phyloP scores from a whole-genome alignment of 2,797 vertebrate species.

The Arrhamphus sclerolepis region DNA sequence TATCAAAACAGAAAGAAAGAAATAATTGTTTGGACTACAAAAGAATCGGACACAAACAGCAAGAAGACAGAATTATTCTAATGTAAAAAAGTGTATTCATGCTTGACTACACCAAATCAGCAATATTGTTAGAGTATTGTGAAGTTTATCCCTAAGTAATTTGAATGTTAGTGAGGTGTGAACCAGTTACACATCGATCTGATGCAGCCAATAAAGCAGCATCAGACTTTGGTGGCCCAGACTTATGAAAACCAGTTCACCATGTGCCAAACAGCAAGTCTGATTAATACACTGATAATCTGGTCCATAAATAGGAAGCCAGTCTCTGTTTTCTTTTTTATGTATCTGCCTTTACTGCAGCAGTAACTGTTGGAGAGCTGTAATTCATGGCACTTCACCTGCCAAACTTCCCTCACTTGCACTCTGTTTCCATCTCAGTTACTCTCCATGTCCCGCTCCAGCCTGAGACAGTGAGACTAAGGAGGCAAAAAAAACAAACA shows the following conservation, averaged over 20 bases:
- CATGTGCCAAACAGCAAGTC: slow-evolving; percentile 61
- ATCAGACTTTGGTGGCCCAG: slow-evolving; percentile 48
- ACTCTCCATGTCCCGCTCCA: slow-evolving; percentile 37
- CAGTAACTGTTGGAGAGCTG: slow-evolving; percentile 77
- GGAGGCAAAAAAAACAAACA: background rate
- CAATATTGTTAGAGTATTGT: slow-evolving; percentile 32
- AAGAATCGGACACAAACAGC: slow-evolving; percentile 10
- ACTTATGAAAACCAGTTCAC: slow-evolving; percentile 42
- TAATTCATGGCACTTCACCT: slow-evolving; percentile 76
- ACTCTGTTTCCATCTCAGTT: slow-evolving; percentile 44
- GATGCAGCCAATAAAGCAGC: slow-evolving; percentile 70
- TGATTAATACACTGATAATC: slow-evolving; percentile 82
- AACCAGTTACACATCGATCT: slow-evolving; percentile 60
- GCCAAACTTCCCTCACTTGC: slow-evolving; percentile 70
- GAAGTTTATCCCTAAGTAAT: slow-evolving; percentile 48
- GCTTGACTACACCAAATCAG: slow-evolving; percentile 16
- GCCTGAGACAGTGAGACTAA: slow-evolving; percentile 5
- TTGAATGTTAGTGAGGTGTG: slow-evolving; percentile 45
- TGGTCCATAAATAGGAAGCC: slow-evolving; percentile 80
- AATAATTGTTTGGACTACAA: slow-evolving; percentile 13
- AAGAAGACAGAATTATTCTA: slow-evolving; percentile 12
- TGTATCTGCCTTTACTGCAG: slow-evolving; percentile 81
- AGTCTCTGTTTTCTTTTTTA: slow-evolving; percentile 82
- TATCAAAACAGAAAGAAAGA: slow-evolving; percentile 25
- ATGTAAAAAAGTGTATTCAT: slow-evolving; percentile 13